These are phyloP conservation scores for Buphagus erythrorhynchus DNA, from an alignment of 2,797 vertebrate genomes.

Conservation along the genomic window DNA sequence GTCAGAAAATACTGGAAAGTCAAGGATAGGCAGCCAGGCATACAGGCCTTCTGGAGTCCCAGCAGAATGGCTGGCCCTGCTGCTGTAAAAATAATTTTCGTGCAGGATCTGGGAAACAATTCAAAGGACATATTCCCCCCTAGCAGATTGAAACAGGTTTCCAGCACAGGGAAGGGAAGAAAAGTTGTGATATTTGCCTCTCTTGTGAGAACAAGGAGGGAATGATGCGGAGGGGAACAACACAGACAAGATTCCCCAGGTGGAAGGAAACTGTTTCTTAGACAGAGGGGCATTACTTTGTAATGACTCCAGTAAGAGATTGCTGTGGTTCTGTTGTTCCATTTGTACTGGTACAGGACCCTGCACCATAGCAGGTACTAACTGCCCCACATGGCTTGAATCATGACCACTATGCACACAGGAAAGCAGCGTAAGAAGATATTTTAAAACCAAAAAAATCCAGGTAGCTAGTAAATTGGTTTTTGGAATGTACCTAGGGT, in stretches of 20 bases:
- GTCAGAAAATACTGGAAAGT: not conserved
- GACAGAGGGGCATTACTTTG: not conserved
- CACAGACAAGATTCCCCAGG: not conserved
- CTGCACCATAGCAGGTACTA: not conserved
- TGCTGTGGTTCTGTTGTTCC: not conserved
- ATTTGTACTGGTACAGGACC: not conserved
- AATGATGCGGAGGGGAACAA: not conserved
- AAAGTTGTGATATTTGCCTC: not conserved
- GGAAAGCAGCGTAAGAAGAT: not conserved
- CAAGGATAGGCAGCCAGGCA: not conserved
- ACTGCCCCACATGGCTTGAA: not conserved
- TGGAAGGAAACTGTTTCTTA: not conserved
- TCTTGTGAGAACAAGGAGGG: not conserved
- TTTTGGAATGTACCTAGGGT: not conserved
- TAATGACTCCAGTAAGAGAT: not conserved
- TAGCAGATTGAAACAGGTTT: not conserved
- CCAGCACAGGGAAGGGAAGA: not conserved
- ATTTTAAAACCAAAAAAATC: not conserved
- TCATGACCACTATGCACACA: not conserved
- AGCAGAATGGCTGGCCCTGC: not conserved
- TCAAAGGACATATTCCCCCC: not conserved
- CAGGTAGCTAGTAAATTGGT: rapidly evolving
- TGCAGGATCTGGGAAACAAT: not conserved
- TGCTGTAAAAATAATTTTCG: not conserved
- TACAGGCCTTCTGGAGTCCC: not conserved